Evolutionary conservation across 64 coral and sea anemone species (phyloP).

Genomic region (Pachyseris speciosa): DNA sequence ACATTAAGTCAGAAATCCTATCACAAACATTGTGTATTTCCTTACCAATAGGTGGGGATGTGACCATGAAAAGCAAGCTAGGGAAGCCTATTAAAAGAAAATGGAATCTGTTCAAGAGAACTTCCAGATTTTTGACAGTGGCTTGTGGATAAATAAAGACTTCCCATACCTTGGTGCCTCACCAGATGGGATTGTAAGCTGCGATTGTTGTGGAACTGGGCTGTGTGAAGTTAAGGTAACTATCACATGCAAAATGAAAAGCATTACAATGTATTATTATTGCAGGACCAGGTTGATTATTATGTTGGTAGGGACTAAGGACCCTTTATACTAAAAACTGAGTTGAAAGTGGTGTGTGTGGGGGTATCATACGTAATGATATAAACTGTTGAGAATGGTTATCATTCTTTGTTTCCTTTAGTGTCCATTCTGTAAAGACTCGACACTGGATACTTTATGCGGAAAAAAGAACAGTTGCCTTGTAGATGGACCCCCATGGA

Average conservation of each 20-base stretch:
- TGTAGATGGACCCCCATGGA: neutral
- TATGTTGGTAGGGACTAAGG: neutral
- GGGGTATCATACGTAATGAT: too few relatives aligned
- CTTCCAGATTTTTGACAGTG: slow-evolving; percentile 51
- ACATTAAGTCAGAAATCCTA: neutral
- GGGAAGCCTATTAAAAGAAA: slow-evolving; percentile 44
- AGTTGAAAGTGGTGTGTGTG: neutral
- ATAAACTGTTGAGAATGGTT: too few relatives aligned
- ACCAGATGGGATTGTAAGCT: slow-evolving; percentile 73
- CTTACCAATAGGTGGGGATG: slow-evolving; percentile 36
- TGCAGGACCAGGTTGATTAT: neutral
- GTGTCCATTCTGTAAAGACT: slow-evolving; percentile 5
- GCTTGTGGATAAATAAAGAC: slow-evolving; percentile 45
- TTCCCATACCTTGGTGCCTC: slow-evolving; percentile 69
- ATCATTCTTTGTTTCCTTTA: neutral
- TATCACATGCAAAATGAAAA: neutral
- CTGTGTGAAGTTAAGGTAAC: slow-evolving; percentile 42
- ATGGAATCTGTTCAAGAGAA: slow-evolving; percentile 51
- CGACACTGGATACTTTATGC: neutral
- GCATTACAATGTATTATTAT: neutral
- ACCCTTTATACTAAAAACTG: neutral
- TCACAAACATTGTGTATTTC: neutral
- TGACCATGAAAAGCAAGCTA: slow-evolving; percentile 67
- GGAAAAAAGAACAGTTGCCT: neutral
- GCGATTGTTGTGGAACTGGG: slow-evolving; percentile 64